Percentiles rank a stretch among this genome's conserved stretches.
Conservation (phyloP, 2,113 vertebrate species). For the Tylochromis polylepis region DNA sequence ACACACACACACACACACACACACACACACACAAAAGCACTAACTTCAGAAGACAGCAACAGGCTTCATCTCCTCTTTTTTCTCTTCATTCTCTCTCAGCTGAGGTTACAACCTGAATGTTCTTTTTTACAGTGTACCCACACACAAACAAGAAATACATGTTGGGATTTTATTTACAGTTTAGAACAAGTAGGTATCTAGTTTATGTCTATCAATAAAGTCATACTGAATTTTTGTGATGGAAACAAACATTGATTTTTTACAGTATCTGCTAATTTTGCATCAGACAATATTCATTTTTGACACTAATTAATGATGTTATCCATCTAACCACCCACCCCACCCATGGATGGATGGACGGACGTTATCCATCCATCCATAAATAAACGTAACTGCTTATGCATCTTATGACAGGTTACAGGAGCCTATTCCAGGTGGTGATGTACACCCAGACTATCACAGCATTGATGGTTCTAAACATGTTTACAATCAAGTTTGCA, state of each 20-base stretch:
- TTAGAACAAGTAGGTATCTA: neutral
- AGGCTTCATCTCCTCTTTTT: neutral
- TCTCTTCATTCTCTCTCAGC: neutral
- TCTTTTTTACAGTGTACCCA: neutral
- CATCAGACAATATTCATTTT: neutral
- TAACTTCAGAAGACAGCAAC: conserved; percentile 9
- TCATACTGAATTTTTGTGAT: neutral
- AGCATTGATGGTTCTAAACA: neutral
- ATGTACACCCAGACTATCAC: neutral
- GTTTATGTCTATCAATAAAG: accelerated
- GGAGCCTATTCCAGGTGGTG: neutral
- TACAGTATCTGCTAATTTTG: neutral
- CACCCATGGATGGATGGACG: too few species aligned
- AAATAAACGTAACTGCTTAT: neutral
- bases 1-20: neutral
- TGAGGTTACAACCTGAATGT: neutral
- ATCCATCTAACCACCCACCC: neutral
- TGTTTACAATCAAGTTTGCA: neutral
- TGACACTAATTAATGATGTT: accelerated
- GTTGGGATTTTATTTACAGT: neutral
- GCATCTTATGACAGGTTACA: neutral
- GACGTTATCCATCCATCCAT: neutral
- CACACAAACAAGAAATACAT: neutral
- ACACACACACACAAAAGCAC: neutral
- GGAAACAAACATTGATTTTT: neutral